Conservation (phyloP, 2,797 vertebrate species). For the Spinus pinus region DNA sequence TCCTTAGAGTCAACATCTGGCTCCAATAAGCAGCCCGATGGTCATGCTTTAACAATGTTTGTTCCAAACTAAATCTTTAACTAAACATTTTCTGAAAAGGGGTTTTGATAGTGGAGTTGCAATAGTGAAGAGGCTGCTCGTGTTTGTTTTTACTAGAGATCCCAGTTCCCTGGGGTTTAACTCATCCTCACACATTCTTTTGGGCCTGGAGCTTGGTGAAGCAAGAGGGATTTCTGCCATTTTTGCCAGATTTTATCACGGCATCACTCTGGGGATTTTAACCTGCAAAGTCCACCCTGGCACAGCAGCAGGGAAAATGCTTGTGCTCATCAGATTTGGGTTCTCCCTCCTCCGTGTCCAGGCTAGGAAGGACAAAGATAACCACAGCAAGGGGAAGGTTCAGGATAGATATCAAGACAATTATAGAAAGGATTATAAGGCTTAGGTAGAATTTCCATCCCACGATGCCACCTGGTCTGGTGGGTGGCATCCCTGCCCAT, state of each 20-base stretch:
- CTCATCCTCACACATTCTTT: conserved; percentile 57
- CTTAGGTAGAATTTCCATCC: neutral
- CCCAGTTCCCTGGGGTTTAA: conserved; percentile 36
- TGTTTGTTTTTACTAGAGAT: conserved; percentile 67
- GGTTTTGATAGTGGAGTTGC: conserved; percentile 54
- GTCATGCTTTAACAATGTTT: conserved; percentile 67
- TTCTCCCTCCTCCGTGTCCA: neutral
- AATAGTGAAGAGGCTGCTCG: conserved; percentile 24
- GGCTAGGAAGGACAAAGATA: neutral
- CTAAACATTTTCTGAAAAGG: conserved; percentile 68
- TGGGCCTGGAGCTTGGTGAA: neutral
- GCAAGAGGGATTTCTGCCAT: neutral
- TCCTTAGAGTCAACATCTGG: conserved; percentile 81
- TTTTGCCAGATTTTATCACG: neutral
- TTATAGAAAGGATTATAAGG: neutral
- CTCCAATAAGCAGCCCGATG: conserved; percentile 80
- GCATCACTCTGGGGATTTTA: neutral
- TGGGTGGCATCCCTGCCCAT: neutral
- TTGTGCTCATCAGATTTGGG: neutral
- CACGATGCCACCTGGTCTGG: neutral
- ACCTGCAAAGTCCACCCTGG: neutral
- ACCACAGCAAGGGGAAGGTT: neutral
- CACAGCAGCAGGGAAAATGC: neutral
- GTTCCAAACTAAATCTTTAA: conserved; percentile 64
- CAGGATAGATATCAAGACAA: neutral